phyloP scores from a whole-genome alignment of 2,797 vertebrate genomes.

The Leuciscus waleckii region DNA sequence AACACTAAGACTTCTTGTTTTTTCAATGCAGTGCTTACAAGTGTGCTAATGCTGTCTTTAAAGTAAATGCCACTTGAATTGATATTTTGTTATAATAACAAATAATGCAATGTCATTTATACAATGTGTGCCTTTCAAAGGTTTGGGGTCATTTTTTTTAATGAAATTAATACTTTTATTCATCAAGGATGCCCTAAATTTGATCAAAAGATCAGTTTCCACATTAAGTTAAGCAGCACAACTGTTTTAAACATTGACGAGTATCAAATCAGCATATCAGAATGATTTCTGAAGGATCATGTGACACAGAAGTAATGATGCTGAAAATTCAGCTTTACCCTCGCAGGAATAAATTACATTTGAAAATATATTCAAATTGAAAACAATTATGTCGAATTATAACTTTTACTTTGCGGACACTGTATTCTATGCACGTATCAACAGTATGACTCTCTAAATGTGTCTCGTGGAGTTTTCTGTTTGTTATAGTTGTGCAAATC shows the following conservation, averaged over 20 bases:
- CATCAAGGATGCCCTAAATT: not conserved
- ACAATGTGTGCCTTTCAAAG: not conserved
- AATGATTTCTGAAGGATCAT: not conserved
- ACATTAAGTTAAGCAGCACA: not conserved
- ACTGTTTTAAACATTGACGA: not conserved
- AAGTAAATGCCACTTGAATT: not conserved
- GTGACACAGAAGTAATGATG: not conserved
- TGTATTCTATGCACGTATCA: not conserved
- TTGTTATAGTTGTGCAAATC: conserved; percentile 36
- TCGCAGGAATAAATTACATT: not conserved
- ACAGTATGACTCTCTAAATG: not conserved
- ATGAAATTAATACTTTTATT: not conserved
- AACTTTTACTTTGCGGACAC: not conserved
- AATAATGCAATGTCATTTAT: not conserved
- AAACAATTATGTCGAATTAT: not conserved
- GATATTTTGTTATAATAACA: not conserved
- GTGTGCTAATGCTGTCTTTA: not conserved
- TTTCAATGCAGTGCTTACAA: not conserved
- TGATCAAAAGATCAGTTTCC: not conserved
- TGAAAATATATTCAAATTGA: not conserved
- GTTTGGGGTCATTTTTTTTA: not conserved
- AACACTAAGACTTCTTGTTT: not conserved
- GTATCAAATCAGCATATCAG: not conserved
- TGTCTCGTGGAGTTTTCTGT: conserved; percentile 23
- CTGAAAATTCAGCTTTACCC: not conserved